These are phyloP conservation scores for Brachypalpus laphriformis DNA, from an alignment of 2,888 invertebrate species.

Conservation along the genomic window DNA sequence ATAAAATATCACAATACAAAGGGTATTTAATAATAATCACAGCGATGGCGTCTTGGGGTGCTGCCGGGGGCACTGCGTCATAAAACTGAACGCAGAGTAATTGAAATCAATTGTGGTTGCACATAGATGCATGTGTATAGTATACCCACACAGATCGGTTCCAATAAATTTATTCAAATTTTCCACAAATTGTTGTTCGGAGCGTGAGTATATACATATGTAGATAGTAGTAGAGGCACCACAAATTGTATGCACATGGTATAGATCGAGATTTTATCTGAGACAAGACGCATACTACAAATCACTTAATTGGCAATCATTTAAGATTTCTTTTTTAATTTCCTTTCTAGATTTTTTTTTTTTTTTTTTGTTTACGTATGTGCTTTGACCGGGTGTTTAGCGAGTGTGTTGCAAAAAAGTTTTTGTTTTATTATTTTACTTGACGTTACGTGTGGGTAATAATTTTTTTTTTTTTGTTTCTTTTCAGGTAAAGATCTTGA, in stretches of 20 bases:
- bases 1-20: conserved; percentile 41
- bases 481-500: background rate
- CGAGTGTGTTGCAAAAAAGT: background rate
- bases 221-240: background rate
- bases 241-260: background rate
- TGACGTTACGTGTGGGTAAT: background rate
- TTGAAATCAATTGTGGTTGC: conserved; percentile 45
- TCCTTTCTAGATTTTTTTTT: background rate
- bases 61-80: background rate
- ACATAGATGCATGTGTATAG: background rate
- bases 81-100: conserved; percentile 24
- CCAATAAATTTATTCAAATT: conserved; percentile 18
- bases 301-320: conserved; percentile 63
- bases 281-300: conserved; percentile 45
- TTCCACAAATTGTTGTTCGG: background rate
- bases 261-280: conserved; percentile 32
- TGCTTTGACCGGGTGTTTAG: background rate
- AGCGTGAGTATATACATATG: background rate
- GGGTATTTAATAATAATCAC: conserved; percentile 22
- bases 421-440: background rate
- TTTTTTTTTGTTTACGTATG: background rate
- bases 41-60: background rate
- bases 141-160: background rate
- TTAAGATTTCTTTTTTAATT: conserved; percentile 26
- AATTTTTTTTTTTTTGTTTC: background rate